Evolutionary conservation across 2,888 invertebrate species (phyloP).

Genomic region (Fissipunctia ypsillon): DNA sequence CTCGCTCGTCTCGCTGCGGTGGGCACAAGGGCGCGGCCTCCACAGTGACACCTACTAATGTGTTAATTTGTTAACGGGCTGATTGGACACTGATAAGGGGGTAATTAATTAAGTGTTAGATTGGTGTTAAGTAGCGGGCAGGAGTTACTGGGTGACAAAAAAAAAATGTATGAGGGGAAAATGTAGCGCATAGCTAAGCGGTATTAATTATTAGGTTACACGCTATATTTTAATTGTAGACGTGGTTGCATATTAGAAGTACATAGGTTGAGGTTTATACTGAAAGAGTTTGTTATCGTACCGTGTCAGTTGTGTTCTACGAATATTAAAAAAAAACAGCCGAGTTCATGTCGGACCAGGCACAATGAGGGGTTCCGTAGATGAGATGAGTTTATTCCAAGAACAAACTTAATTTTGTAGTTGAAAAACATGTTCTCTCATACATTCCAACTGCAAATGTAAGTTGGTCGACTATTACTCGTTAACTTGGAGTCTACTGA

Average conservation of each 20-base stretch:
- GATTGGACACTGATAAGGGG: conserved; percentile 40
- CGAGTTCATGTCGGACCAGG: too few relatives aligned
- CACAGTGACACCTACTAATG: conserved; percentile 62
- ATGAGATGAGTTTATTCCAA: too few relatives aligned
- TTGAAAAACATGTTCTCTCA: too few relatives aligned
- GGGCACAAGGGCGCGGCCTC: conserved; percentile 65
- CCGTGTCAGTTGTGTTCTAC: neutral
- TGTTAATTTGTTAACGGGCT: conserved; percentile 48
- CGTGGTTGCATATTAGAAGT: neutral
- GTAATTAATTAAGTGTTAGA: conserved; percentile 37
- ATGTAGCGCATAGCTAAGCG: neutral
- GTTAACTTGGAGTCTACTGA: too few relatives aligned
- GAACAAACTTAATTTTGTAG: too few relatives aligned
- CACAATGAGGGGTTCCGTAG: too few relatives aligned
- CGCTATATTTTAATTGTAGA: neutral
- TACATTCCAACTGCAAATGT: too few relatives aligned
- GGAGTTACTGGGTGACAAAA: conserved; percentile 15
- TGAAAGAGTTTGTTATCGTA: neutral
- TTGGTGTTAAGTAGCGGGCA: conserved; percentile 22
- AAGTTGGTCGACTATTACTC: too few relatives aligned
- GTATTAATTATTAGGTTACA: neutral
- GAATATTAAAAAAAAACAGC: neutral
- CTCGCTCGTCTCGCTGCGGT: conserved; percentile 63
- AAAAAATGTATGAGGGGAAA: neutral
- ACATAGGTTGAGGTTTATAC: neutral